These are phyloP conservation scores for Centropristis striata DNA, from an alignment of 2,113 vertebrate genomes.

Conservation along the genomic window DNA sequence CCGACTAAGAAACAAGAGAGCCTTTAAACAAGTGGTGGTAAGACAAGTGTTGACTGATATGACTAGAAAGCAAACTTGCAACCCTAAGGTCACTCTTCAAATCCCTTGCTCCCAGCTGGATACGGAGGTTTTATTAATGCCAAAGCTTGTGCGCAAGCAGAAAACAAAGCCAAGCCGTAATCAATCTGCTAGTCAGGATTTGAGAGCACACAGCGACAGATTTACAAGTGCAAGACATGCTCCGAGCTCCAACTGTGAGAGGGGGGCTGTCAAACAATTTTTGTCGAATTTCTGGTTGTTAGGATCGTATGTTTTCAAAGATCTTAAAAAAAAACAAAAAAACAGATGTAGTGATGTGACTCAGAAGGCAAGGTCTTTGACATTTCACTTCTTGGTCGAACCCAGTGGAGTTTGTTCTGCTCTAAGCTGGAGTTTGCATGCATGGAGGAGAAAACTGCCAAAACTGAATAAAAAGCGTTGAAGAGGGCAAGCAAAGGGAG, in stretches of 20 bases:
- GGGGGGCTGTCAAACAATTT: not conserved
- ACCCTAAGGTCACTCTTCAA: constrained; percentile 27
- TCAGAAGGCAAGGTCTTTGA: constrained; percentile 15
- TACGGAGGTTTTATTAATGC: constrained; percentile 44
- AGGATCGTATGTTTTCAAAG: constrained; percentile 9
- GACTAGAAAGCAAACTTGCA: constrained; percentile 38
- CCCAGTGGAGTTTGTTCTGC: constrained; percentile 13
- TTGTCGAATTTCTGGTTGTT: constrained; percentile 9
- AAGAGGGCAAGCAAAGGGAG: constrained; percentile 37
- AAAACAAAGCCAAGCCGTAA: constrained; percentile 37
- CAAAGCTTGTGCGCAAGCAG: constrained; percentile 31
- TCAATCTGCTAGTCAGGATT: constrained; percentile 16
- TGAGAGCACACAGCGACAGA: not conserved
- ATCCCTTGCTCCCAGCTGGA: constrained; percentile 23
- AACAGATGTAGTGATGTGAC: not conserved
- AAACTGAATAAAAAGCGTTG: constrained; percentile 48
- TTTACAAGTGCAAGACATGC: constrained; percentile 27
- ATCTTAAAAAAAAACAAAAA: not conserved
- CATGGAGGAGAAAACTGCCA: constrained; percentile 12
- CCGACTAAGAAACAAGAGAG: constrained; percentile 19
- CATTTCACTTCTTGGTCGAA: constrained; percentile 36
- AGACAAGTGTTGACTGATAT: constrained; percentile 36
- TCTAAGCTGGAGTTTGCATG: constrained; percentile 36
- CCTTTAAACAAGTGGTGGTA: constrained; percentile 37
- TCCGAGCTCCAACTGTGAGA: not conserved